Base-by-base conservation (phyloP, 2,888 invertebrate genomes). In the Eupsilia transversa region DNA sequence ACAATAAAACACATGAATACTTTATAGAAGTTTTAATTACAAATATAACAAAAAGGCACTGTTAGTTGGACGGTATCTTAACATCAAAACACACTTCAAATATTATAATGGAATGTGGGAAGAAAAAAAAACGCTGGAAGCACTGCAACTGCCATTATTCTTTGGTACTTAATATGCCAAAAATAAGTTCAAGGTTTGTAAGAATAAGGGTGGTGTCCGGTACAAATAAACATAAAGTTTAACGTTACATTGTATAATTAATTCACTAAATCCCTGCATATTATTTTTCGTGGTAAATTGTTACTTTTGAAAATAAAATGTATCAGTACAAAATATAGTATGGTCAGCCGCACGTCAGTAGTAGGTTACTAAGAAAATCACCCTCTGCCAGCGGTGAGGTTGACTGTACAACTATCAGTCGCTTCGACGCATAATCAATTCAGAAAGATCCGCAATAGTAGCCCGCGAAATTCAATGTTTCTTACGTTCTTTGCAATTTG, bases 41-140 rank as follows among this genome's bases (percentile, higher is more conserved):
- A 84, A 80, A 80, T 68, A 73, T 67, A 82, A 79, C 49, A 83
- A 86, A 83, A 86, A 86, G 86, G 87, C 86, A 86, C 87, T 66
- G 33, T 56, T 59, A 38, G 35, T 81, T 71, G 86, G 84, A 87
- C 83, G 79, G 80, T 71, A 71, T 65, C 54, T 7, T 35, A 10
- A 68, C 46, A 74, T 52, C 7, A 6, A 43, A 57, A 80, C 77
- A 43, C 14, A 64, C 59, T 70, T 74, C 38, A 52, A 43, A 35
- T 30, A 30, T 59, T 69, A 46, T 23, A 73, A 56, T 69, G 74
- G 74, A 74, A 78, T 71, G 80, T 66, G 54, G n/a, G 14, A 82
- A 65, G n/a, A 54, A 30, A 66, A 41, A 27, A 43, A 38, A 43
- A 61, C n/a, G 5, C 20, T 57, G 73, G 6, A 30, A 38, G n/a